Conservation (phyloP, 1,140 invertebrate genomes). For the Drosophila nannoptera region DNA sequence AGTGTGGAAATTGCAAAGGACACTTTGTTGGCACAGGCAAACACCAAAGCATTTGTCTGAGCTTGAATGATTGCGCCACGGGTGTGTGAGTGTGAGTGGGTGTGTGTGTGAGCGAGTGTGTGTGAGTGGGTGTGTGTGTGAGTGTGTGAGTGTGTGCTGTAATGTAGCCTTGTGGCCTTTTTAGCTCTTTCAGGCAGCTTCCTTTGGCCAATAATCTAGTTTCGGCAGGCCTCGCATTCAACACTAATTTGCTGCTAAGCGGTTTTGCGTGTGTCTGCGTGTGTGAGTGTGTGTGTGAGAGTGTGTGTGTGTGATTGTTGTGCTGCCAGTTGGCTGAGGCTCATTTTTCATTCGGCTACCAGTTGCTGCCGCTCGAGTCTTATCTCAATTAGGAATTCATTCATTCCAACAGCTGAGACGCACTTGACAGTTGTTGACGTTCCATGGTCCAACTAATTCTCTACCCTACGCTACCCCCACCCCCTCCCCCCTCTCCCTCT, state of each 20-base stretch:
- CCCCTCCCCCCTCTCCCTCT: constrained; percentile 14
- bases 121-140: too few species aligned
- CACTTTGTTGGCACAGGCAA: constrained; percentile 65
- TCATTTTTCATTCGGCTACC: constrained; percentile 55
- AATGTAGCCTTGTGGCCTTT: constrained; percentile 16
- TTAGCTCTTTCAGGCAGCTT: constrained; percentile 20
- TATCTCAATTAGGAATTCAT: constrained; percentile 73
- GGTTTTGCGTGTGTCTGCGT: constrained; percentile 17
- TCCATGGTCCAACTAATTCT: not conserved
- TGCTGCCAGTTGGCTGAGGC: constrained; percentile 21
- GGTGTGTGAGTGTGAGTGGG: not conserved
- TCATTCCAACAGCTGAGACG: constrained; percentile 45
- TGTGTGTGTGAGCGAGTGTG: not conserved
- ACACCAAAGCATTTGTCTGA: constrained; percentile 64
- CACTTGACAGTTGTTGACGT: constrained; percentile 47
- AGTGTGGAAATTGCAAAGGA: constrained; percentile 51
- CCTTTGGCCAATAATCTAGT: constrained; percentile 35
- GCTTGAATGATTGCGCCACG: constrained; percentile 59
- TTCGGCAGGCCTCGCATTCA: constrained; percentile 10
- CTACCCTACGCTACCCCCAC: constrained; percentile 11
- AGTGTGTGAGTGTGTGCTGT: not conserved
- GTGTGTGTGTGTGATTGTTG: constrained; percentile 6
- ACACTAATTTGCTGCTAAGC: constrained; percentile 43
- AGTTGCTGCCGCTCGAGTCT: constrained; percentile 45
- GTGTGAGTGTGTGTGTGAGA: constrained; percentile 12